A percentile compares a stretch with the other conserved stretches of the same genome.
phyloP scores from a whole-genome alignment of 2,888 invertebrate species.

The Pristionchus mayeri region DNA sequence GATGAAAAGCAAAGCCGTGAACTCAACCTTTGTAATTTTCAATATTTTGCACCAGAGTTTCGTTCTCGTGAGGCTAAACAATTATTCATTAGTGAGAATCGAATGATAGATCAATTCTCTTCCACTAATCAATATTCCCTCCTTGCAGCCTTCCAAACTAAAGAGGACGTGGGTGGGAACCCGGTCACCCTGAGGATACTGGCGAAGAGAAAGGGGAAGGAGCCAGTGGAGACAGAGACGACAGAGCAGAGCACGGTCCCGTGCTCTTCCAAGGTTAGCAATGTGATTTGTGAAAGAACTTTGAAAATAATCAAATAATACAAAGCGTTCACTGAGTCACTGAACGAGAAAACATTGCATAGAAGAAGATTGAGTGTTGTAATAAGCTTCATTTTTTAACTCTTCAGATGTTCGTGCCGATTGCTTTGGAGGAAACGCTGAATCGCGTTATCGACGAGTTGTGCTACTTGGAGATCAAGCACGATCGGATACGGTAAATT shows the following conservation, averaged over 20 bases:
- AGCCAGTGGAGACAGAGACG: not conserved
- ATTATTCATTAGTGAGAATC: not conserved
- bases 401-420: not conserved
- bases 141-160: slow-evolving; percentile 39
- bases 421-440: not conserved
- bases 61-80: not conserved
- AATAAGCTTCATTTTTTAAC: not conserved
- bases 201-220: slow-evolving; percentile 19
- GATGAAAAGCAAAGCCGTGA: not conserved
- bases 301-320: not conserved
- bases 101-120: not conserved
- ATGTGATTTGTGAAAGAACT: not conserved
- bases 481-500: slow-evolving; percentile 29
- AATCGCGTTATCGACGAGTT: slow-evolving; percentile 33
- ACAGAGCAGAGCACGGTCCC: not conserved
- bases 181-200: slow-evolving; percentile 19
- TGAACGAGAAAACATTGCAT: too few species aligned
- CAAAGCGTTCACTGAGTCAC: too few species aligned
- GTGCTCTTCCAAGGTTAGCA: slow-evolving; percentile 27
- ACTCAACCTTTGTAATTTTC: not conserved
- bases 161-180: not conserved
- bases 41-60: not conserved
- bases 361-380: too few species aligned
- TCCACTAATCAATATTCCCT: not conserved
- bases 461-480: slow-evolving; percentile 37